These are phyloP conservation scores for Sphaerophoria rueppellii DNA, from an alignment of 2,888 invertebrate species.

Conservation along the genomic window DNA sequence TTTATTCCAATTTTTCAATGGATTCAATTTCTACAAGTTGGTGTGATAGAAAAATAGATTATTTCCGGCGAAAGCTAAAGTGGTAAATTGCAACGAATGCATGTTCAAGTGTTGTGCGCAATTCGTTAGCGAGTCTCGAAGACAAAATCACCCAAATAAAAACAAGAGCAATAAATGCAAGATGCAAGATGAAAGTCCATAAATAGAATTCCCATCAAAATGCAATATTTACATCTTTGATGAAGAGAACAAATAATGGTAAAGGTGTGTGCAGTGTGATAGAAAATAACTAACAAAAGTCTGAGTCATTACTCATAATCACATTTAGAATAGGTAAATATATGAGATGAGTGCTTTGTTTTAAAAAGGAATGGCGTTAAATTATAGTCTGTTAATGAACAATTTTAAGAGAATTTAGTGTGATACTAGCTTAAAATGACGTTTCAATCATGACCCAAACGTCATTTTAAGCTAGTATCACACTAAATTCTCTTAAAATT, in stretches of 20 bases:
- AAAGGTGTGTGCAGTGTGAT: neutral
- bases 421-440: too few relatives aligned
- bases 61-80: slow-evolving; percentile 21
- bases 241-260: neutral
- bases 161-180: neutral
- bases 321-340: too few relatives aligned
- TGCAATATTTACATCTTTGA: neutral
- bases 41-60: slow-evolving; percentile 25
- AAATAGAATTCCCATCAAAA: neutral
- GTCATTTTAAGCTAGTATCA: too few relatives aligned
- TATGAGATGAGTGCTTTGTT: too few relatives aligned
- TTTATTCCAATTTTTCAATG: neutral
- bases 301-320: neutral
- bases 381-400: too few relatives aligned
- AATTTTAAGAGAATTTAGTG: too few relatives aligned
- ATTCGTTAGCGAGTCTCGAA: neutral
- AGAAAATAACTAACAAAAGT: neutral
- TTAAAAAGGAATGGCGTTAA: too few relatives aligned
- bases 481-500: too few relatives aligned
- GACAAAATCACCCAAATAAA: neutral
- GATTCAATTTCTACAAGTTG: slow-evolving; percentile 10
- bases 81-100: slow-evolving; percentile 12
- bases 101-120: slow-evolving; percentile 12
- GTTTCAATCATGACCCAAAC: too few relatives aligned
- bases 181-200: neutral